Evolutionary conservation across 92 coral and sea anemone species (phyloP).

Genomic region (Actinernus sp.): DNA sequence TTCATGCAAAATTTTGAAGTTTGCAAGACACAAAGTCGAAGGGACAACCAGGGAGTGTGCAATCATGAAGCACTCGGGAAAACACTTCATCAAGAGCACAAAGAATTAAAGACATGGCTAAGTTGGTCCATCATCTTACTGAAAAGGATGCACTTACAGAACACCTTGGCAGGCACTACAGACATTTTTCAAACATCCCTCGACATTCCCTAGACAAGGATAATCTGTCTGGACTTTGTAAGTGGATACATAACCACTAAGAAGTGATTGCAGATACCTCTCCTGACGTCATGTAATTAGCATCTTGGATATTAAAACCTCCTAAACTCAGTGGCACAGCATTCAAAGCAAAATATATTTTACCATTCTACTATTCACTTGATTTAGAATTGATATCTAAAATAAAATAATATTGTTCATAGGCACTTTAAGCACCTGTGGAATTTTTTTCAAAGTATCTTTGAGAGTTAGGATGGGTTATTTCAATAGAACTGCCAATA

Average conservation of each 20-base stretch:
- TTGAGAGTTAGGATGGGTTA: no score
- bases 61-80: slow-evolving; percentile 28
- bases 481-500: no score
- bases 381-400: no score
- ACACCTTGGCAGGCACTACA: neutral
- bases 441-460: no score
- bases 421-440: no score
- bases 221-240: neutral
- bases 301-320: no score
- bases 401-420: no score
- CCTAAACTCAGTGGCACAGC: no score
- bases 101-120: slow-evolving; percentile 30
- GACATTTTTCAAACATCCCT: neutral
- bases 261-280: no score
- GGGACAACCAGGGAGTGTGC: slow-evolving; percentile 17
- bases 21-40: slow-evolving; percentile 24
- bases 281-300: no score
- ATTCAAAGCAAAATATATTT: no score
- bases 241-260: neutral
- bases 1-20: slow-evolving; percentile 2
- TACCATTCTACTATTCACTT: no score
- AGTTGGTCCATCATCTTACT: slow-evolving; percentile 5
- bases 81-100: slow-evolving; percentile 7
- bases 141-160: neutral
- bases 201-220: neutral